Conservation (phyloP, 2,797 vertebrate species). For the Lerista edwardsae region DNA sequence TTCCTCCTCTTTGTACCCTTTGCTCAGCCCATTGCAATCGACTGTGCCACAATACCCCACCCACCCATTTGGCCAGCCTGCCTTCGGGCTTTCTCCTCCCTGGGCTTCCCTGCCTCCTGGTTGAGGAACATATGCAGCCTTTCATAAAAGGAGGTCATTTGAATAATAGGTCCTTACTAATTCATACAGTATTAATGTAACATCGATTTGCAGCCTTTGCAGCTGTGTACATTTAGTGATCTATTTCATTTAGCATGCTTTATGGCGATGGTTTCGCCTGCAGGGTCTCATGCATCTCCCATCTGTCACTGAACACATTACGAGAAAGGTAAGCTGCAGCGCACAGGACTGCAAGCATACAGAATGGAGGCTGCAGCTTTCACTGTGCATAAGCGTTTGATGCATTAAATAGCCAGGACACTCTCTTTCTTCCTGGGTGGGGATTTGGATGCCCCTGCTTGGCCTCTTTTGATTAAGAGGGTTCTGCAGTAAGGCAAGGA, state of each 20-base stretch:
- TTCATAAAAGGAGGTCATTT: neutral
- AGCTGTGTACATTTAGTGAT: neutral
- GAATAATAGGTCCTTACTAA: neutral
- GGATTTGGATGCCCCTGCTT: no score
- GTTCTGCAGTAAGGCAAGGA: neutral
- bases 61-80: no score
- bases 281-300: neutral
- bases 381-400: neutral
- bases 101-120: no score
- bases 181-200: neutral
- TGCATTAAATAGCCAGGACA: no score
- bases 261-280: neutral
- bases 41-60: neutral
- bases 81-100: neutral
- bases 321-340: neutral
- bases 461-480: neutral
- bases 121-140: no score
- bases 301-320: neutral
- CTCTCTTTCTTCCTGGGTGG: neutral
- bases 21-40: neutral
- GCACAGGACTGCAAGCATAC: no score
- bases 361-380: neutral
- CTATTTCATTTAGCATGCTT: neutral
- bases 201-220: neutral
- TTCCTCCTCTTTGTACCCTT: neutral